Conservation (phyloP, 2,888 invertebrate genomes). For the Sinhomidia bicolor region DNA sequence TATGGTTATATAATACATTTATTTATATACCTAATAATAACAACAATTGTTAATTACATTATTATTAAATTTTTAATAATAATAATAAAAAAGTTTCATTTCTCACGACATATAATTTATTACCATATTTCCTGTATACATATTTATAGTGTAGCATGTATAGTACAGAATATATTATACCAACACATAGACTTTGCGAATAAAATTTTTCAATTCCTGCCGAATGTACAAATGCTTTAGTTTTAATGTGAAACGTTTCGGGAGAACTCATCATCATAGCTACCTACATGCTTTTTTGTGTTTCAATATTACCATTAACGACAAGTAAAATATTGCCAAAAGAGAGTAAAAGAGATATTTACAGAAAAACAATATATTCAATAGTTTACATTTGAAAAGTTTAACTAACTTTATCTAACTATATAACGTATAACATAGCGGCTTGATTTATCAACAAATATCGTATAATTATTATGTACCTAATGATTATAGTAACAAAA, state of each 20-base stretch:
- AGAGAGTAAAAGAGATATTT: too few relatives aligned
- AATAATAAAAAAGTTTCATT: slow-evolving; percentile 5
- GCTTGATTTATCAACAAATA: background rate
- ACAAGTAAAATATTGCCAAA: too few relatives aligned
- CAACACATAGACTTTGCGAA: background rate
- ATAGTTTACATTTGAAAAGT: too few relatives aligned
- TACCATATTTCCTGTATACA: background rate
- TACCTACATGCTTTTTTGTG: too few relatives aligned
- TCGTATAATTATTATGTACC: background rate
- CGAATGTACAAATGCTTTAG: background rate
- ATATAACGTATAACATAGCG: too few relatives aligned
- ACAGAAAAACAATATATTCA: too few relatives aligned
- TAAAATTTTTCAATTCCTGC: background rate
- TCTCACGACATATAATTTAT: background rate
- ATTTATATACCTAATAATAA: slow-evolving; percentile 5
- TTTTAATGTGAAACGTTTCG: too few relatives aligned
- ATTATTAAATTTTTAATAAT: background rate
- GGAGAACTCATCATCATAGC: too few relatives aligned
- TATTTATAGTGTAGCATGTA: background rate
- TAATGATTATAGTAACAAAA: slow-evolving; percentile 23
- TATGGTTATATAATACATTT: slow-evolving; percentile 67
- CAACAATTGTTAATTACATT: slow-evolving; percentile 1
- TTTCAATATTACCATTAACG: too few relatives aligned
- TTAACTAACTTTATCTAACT: too few relatives aligned
- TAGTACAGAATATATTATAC: background rate